phyloP scores from a whole-genome alignment of 2,113 vertebrate genomes.

The Sapayoa aenigma region DNA sequence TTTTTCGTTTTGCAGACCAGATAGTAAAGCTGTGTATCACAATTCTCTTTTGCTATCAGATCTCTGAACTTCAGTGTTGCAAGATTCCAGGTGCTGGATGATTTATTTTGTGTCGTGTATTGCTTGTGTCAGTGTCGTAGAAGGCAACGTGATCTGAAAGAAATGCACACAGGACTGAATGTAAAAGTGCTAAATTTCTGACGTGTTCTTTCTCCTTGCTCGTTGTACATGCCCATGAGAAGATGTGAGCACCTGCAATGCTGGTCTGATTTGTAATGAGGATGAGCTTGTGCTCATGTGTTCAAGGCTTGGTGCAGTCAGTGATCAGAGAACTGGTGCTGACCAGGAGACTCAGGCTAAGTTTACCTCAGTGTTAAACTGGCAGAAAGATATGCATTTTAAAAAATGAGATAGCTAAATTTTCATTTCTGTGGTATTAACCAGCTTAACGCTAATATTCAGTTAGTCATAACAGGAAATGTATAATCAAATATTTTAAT shows the following conservation, averaged over 20 bases:
- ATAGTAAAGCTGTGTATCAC: not conserved
- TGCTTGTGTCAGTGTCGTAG: not conserved
- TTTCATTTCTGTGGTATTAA: constrained; percentile 2
- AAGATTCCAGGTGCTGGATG: not conserved
- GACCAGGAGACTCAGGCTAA: not conserved
- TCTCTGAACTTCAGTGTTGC: not conserved
- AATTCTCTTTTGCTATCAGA: constrained; percentile 7
- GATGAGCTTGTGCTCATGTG: not conserved
- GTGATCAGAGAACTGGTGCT: not conserved
- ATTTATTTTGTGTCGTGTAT: not conserved
- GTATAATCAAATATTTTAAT: constrained; percentile 52
- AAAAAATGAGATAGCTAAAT: not conserved
- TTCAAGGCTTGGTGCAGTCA: not conserved
- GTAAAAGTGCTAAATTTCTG: not conserved
- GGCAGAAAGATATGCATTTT: not conserved
- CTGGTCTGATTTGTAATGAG: not conserved
- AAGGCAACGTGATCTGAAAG: not conserved
- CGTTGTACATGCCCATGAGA: not conserved
- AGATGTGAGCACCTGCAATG: not conserved
- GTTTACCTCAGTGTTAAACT: not conserved
- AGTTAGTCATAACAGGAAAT: constrained; percentile 36
- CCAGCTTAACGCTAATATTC: not conserved
- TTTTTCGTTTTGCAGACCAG: not conserved
- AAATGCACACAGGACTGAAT: not conserved
- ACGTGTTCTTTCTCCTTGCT: not conserved